Evolutionary conservation across 2,888 invertebrate genomes (phyloP), one percentile per base, ranked within the genome.

Genomic region (Junonia oenone): DNA sequence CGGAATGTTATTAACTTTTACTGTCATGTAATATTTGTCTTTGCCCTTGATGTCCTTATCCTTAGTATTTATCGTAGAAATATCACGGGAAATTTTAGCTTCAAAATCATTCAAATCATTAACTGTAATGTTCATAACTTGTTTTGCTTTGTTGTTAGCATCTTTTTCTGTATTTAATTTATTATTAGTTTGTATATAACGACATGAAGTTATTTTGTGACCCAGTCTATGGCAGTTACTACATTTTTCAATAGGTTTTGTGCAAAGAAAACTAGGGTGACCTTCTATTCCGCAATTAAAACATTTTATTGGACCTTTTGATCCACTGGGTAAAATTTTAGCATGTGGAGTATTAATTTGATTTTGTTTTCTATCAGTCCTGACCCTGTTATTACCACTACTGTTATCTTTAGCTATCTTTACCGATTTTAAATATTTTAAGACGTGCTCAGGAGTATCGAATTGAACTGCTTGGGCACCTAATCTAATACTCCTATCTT

Each of bases 381-480:
- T 11, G 9, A 1, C 19, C 19, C 14, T 40, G 14, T 40, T 40
- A 11, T 9, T 6, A 9, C 0, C 19, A 4, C 5, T 17, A 4
- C 0, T 2, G 13, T 31, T n/a, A 1, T 49, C 27, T 14, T 27
- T 43, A 13, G 15, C n/a, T 6, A 38, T 29, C 22, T 58, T 62
- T n/a, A 62, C 51, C 0, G 58, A 49, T 43, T 53, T 59, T 1
- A 62, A 53, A 37, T 58, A 63, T 33, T 52, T 50, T 2, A 62
- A 22, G 2, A 63, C 47, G 13, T 59, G 45, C 45, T 58, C 61
- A 0, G 62, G 58, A 26, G 33, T 22, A 2, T 9, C 1, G 26
- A 55, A 61, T 33, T 47, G 37, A 3, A 47, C 61, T n/a, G 63
- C 61, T 40, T 63, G 55, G 6, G 63, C 59, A 9, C 63, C 59